These are phyloP conservation scores for Drosophila formosana DNA, from an alignment of 2,888 invertebrate genomes.

Conservation along the genomic window DNA sequence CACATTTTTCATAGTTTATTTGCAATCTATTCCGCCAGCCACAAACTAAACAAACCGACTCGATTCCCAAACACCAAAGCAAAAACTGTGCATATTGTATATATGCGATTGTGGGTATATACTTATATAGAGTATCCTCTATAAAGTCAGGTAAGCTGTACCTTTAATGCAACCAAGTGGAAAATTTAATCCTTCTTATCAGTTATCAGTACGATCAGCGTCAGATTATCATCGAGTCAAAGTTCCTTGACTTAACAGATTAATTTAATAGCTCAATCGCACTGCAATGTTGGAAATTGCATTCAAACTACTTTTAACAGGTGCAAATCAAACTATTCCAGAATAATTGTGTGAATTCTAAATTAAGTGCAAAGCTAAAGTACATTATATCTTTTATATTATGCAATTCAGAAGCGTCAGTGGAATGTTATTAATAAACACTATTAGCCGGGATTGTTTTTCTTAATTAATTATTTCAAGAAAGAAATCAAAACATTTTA, in stretches of 20 bases:
- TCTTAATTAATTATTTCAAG: too few relatives aligned
- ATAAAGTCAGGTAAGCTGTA: not conserved
- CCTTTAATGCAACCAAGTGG: not conserved
- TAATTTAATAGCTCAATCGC: not conserved
- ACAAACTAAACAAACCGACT: constrained; percentile 20
- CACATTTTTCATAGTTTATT: constrained; percentile 46
- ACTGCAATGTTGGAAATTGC: not conserved
- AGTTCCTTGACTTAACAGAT: not conserved
- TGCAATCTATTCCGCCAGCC: constrained; percentile 50
- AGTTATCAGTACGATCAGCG: not conserved
- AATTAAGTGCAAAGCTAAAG: too few relatives aligned
- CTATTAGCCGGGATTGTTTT: too few relatives aligned
- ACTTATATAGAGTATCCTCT: not conserved
- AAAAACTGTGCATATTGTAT: not conserved
- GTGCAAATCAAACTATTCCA: not conserved
- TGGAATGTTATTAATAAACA: too few relatives aligned
- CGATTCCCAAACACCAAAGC: constrained; percentile 2
- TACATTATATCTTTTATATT: too few relatives aligned
- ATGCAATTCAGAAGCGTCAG: too few relatives aligned
- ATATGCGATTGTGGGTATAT: not conserved
- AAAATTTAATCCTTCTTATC: constrained; percentile 6
- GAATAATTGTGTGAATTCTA: too few relatives aligned
- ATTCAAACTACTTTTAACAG: not conserved
- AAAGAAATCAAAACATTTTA: too few relatives aligned
- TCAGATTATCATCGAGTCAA: not conserved